Evolutionary conservation across 2,888 invertebrate species (phyloP), one percentile per base, ranked within the genome.

Genomic region (Antheraea yamamai): DNA sequence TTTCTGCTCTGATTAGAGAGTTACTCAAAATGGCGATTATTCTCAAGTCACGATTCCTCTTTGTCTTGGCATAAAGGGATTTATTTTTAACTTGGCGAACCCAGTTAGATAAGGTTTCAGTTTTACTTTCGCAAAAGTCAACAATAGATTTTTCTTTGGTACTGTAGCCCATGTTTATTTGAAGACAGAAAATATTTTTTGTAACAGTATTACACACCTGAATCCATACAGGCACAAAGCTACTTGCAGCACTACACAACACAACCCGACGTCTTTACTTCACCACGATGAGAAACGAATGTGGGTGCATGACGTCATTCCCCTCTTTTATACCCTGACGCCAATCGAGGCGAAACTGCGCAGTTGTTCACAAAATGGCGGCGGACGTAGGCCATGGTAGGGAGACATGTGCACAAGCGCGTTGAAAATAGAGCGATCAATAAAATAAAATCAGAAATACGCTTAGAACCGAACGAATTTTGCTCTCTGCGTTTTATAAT

Each of bases 11-110:
- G 78, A 86, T 86, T 75, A 96, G 88, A 68, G 96, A 95, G 85
- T 94, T 92, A 80, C 95, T 95, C 85, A 97, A 93, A 83, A 97
- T 95, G 81, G 96, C 96, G 89, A 96, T 96, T 81, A 96, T 92
- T 81, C 96, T 95, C 79, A 96, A 90, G 88, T 96, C 95, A 83
- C 95, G 95, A 81, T 95, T 95, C 85, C 94, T 95, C 90, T 93
- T 95, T 84, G 94, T 93, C 88, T 95, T 95, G 82, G 95, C 95
- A 83, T 89, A 93, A 79, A 90, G 84, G 85, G 96, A 96, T 93
- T 96, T 96, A 87, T 89, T 92, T 91, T 95, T 96, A 82, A 96
- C 95, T 93, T 95, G 94, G 77, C 93, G 95, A 85, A 96, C 96
- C 96, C 96, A 96, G 82, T 95, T 95, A 83, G 93, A 91, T 80